Evolutionary conservation across 2,888 invertebrate genomes (phyloP), one percentile per base, ranked within the genome.

Genomic region (Drosophila rellima): DNA sequence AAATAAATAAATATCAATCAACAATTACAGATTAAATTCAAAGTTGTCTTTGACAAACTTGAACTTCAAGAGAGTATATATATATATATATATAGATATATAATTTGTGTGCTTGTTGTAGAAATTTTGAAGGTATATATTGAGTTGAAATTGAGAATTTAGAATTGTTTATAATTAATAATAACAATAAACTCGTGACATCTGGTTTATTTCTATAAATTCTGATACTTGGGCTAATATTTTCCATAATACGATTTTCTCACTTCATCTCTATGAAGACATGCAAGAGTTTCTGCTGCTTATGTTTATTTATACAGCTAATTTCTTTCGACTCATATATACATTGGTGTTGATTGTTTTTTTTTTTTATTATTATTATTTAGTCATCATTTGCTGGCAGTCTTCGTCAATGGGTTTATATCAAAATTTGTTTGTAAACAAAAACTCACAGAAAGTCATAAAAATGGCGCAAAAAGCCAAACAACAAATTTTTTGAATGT

Each of bases 381-480:
- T 59, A 61, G 66, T 60, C 74, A 77, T 64, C 59, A 65, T 54
- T 73, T 63, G 63, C 57, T 59, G 54, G n/a, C 73, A 64, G 42
- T 59, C 65, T 67, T 69, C 73, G 64, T 84, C 82, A 84, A 74
- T 81, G 81, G 78, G 63, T 52, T 70, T 47, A 68, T 68, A 31
- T 31, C 26, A 13, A 11, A 42, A 18, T 44, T 74, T 86, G 84
- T 84, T 82, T 82, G 84, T 84, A 87, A 82, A 82, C 84, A 87
- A 81, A 81, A 74, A 70, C 67, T 60, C 54, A 48, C 56, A 48
- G 68, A 70, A 74, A 26, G 78, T 84, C 82, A 82, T 87, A 82
- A 82, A 82, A 82, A 75, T 87, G 61, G 70, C 50, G 23, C 61
- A 42, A 64, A 72, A 68, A 68, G 59, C 57, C 35, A 59, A 77